These are phyloP conservation scores for Glyptemys insculpta DNA, from an alignment of 2,797 vertebrate species.

Conservation along the genomic window DNA sequence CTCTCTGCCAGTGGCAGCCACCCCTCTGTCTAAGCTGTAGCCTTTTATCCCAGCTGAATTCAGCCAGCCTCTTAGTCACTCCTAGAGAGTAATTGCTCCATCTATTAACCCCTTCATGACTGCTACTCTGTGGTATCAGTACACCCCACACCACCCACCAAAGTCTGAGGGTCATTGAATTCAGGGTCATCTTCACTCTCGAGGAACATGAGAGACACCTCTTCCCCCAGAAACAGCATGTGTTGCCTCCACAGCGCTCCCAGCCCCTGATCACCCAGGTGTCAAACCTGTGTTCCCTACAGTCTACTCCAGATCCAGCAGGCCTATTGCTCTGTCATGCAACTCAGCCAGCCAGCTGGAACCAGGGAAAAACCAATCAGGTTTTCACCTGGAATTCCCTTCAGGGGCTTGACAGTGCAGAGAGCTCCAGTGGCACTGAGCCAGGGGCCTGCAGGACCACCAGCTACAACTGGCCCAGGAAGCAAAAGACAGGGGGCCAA, in stretches of 20 bases:
- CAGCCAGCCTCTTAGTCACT: too few species aligned
- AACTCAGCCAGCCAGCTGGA: neutral
- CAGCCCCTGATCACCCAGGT: neutral
- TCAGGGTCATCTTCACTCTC: neutral
- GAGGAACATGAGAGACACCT: neutral
- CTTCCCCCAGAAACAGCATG: neutral
- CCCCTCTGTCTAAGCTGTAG: too few species aligned
- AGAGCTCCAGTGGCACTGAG: too few species aligned
- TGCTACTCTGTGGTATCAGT: too few species aligned
- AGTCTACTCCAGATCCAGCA: neutral
- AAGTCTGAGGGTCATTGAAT: too few species aligned
- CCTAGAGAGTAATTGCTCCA: too few species aligned
- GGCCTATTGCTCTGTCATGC: neutral
- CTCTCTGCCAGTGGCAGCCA: too few species aligned
- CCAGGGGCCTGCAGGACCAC: fast-evolving
- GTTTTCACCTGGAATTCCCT: too few species aligned
- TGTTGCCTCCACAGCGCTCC: neutral
- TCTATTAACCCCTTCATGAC: too few species aligned
- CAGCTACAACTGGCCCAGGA: neutral
- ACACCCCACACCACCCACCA: too few species aligned
- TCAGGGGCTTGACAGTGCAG: neutral
- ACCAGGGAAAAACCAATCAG: neutral
- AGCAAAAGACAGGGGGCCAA: neutral
- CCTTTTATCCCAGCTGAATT: too few species aligned
- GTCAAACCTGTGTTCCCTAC: neutral